Conservation (phyloP, 1,140 invertebrate species). For the Ericerus pela region DNA sequence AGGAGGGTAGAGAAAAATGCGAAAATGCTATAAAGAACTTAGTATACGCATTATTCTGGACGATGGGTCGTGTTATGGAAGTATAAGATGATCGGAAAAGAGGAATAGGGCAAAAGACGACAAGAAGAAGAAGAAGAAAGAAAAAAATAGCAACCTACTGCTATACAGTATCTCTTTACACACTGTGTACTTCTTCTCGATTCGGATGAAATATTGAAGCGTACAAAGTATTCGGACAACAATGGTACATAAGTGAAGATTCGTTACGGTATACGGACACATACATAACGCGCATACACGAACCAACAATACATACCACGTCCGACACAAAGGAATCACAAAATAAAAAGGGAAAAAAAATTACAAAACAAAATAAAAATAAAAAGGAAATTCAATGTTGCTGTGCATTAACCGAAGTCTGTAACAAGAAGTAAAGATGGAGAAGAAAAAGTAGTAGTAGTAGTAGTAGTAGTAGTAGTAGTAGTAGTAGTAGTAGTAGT, state of each 20-base stretch:
- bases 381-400: conserved; percentile 19
- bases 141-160: too few species aligned
- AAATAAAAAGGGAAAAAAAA: conserved; percentile 23
- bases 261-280: conserved; percentile 19
- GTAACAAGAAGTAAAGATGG: conserved; percentile 13
- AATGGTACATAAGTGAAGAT: neutral
- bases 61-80: too few species aligned
- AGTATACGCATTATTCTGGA: too few species aligned
- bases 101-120: too few species aligned
- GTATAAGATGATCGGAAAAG: too few species aligned
- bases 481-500: too few species aligned
- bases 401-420: conserved; percentile 13
- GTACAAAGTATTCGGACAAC: conserved; percentile 5
- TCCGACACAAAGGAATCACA: conserved; percentile 15
- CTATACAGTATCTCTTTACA: too few species aligned
- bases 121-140: neutral
- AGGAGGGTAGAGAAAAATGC: too few species aligned
- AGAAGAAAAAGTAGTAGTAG: too few species aligned
- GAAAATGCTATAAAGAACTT: too few species aligned
- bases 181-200: neutral
- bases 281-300: conserved; percentile 17
- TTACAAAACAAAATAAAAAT: conserved; percentile 24
- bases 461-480: too few species aligned
- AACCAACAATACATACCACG: conserved; percentile 15
- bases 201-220: conserved; percentile 8